phyloP scores from a whole-genome alignment of 2,797 vertebrate species.

The Rhynchonycteris naso region DNA sequence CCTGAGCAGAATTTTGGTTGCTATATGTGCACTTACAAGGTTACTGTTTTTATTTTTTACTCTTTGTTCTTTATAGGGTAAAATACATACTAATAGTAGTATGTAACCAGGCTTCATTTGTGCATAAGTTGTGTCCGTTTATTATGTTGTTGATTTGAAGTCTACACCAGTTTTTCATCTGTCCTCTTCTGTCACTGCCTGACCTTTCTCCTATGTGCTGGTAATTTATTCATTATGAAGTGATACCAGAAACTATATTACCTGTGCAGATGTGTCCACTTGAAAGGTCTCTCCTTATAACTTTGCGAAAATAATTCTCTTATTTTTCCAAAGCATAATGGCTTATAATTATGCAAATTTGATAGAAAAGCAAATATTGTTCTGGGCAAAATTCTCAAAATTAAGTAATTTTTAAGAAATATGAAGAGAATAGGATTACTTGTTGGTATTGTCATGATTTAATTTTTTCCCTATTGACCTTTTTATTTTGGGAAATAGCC shows the following conservation, averaged over 20 bases:
- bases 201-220: neutral
- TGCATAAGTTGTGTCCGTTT: neutral
- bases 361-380: neutral
- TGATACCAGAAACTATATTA: neutral
- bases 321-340: neutral
- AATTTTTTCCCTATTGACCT: neutral
- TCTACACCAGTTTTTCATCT: neutral
- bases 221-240: neutral
- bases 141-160: neutral
- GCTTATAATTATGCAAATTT: neutral
- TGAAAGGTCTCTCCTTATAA: neutral
- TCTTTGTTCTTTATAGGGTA: neutral
- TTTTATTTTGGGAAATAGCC: conserved; percentile 15
- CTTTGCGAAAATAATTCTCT: neutral
- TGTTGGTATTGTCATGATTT: neutral
- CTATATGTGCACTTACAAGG: neutral
- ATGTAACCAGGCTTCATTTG: neutral
- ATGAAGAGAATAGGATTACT: neutral
- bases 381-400: conserved; percentile 26
- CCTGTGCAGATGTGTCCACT: neutral
- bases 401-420: conserved; percentile 12
- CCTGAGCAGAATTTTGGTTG: conserved; percentile 11
- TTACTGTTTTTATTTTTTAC: neutral
- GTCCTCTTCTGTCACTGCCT: neutral
- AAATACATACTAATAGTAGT: neutral